Conservation (phyloP, 2,797 vertebrate genomes). For the Adrianichthys oophorus region DNA sequence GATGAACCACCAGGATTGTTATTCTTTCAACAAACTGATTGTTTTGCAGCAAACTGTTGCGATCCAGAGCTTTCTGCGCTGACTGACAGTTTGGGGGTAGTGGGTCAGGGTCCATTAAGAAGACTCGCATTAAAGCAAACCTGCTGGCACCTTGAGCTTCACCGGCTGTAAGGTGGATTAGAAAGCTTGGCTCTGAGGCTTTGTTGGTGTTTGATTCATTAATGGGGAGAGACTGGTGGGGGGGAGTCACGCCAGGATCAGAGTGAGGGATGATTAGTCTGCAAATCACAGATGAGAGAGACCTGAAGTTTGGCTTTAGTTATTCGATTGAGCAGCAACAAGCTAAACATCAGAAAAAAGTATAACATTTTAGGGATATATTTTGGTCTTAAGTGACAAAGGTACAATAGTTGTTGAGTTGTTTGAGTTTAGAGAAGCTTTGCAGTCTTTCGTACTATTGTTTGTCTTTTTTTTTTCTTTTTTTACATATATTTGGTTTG, state of each 20-base stretch:
- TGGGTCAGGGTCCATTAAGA: slow-evolving; percentile 60
- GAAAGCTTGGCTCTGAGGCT: slow-evolving; percentile 24
- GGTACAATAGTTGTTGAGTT: no score
- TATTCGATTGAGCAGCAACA: no score
- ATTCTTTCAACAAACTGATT: no score
- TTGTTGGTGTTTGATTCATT: slow-evolving; percentile 41
- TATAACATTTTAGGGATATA: no score
- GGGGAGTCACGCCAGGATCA: neutral
- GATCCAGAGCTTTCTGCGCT: slow-evolving; percentile 1
- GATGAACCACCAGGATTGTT: no score
- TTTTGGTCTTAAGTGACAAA: no score
- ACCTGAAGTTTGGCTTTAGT: neutral
- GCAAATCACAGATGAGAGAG: slow-evolving; percentile 15
- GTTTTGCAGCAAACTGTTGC: neutral
- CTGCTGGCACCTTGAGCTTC: slow-evolving; percentile 46
- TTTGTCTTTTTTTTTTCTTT: no score
- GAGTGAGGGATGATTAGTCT: neutral
- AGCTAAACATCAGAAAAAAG: no score
- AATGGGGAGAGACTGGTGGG: slow-evolving; percentile 15
- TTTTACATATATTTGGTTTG: no score
- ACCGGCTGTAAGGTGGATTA: slow-evolving; percentile 59
- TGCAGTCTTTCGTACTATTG: no score
- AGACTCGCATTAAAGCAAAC: slow-evolving; percentile 33
- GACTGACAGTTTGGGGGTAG: slow-evolving; percentile 70
- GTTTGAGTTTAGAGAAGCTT: no score